Base-by-base conservation (phyloP, 1,140 invertebrate genomes). In the Halictus rubicundus region DNA sequence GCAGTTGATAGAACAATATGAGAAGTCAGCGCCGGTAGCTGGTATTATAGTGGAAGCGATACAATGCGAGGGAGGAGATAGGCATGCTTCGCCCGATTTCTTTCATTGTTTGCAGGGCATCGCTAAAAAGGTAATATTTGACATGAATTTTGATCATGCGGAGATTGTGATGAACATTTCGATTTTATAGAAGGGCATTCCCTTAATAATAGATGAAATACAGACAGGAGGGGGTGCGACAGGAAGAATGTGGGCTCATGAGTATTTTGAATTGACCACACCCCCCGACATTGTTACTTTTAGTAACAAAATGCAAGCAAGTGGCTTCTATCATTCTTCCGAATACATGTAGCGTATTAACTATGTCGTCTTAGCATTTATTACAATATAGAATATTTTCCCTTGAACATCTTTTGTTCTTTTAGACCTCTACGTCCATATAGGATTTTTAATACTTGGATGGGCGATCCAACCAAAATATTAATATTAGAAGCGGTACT, bases 171-270 rank as follows among this genome's bases (percentile, higher is more conserved):
- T 21, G 25, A 7, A 19, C 71, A 27, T 54, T 21, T 37, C 21
- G 25, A 65, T 25, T 66, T 46, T 19, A 16, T 37, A 79, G 77
- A 79, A 16, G 66, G 25, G 9, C 46, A 74, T 79, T 74, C 61
- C 77, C 16, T 60, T 79, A n/a, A 74, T 79, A 65, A 3, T 79
- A 10, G 77, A 79, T 49, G 77, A 79, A 52, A 25, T 66, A 60
- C 70, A 79, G 66, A 79, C 77, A 42, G 77, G 77, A 25, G 77
- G 77, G 59, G 77, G 70, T 60, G 70, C 77, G 23, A 59, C 77
- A 10, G 77, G 77, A 59, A 42, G 77, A 66, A 79, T 79, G 37
- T 79, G 77, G 77, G 77, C 70, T 8, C 77, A 79, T n/a, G 77
- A 79, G 23, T 79, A 79, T 68, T 74, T 79, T 60, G 70, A 79